Evolutionary conservation across 64 coral and sea anemone genomes (phyloP).

Genomic region (Actinia equina): DNA sequence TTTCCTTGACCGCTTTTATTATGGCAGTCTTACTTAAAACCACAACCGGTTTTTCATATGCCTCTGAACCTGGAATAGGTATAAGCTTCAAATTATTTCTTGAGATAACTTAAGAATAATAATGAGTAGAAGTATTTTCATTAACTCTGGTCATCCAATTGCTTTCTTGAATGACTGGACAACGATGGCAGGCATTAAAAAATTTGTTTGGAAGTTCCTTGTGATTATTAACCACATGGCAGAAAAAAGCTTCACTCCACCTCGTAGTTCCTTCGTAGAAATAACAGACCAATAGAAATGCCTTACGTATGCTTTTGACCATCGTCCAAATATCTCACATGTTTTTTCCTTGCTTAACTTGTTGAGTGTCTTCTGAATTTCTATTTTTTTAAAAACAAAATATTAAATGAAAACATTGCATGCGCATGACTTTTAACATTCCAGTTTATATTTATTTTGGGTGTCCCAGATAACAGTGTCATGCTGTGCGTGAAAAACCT

Average conservation of each 20-base stretch:
- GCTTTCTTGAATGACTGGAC: background rate
- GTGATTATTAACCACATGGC: background rate
- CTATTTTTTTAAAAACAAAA: background rate
- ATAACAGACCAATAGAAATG: constrained; percentile 51
- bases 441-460: no score
- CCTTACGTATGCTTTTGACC: constrained; percentile 17
- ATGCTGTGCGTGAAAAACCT: no score
- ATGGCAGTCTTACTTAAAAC: no score
- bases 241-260: background rate
- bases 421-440: no score
- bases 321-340: constrained; percentile 23
- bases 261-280: background rate
- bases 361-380: constrained; percentile 13
- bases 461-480: no score
- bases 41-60: no score
- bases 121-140: no score
- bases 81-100: no score
- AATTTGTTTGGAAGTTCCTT: background rate
- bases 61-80: no score
- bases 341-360: background rate
- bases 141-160: no score
- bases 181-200: background rate
- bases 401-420: background rate
- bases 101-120: no score
- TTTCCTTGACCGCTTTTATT: no score